Conservation (phyloP, 2,797 vertebrate species). For the Momotus momota region DNA sequence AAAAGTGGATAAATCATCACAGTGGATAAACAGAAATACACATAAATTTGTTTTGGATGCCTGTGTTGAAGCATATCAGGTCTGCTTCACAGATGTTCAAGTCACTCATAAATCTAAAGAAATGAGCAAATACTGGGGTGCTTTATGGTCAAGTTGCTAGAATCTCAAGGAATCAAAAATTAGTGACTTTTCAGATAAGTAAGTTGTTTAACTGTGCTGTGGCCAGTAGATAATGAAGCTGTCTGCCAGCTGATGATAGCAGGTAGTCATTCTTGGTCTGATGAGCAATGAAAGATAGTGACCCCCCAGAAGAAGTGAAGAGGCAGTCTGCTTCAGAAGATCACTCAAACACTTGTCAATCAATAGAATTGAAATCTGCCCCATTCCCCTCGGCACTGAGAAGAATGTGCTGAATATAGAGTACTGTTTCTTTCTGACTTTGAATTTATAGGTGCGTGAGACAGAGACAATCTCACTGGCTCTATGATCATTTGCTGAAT, state of each 20-base stretch:
- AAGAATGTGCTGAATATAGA: not conserved
- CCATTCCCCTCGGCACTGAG: not conserved
- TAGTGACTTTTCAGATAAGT: not conserved
- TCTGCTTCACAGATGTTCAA: not conserved
- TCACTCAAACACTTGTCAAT: not conserved
- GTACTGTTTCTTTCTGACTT: not conserved
- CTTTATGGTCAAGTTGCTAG: not conserved
- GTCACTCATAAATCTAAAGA: not conserved
- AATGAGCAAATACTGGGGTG: fast-evolving
- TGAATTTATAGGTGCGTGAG: not conserved
- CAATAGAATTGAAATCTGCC: not conserved
- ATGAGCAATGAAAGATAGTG: not conserved
- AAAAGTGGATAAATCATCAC: not conserved
- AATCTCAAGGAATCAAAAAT: not conserved
- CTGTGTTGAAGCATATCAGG: not conserved
- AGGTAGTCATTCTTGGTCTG: not conserved
- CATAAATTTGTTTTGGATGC: not conserved
- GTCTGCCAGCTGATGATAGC: not conserved
- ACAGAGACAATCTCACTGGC: not conserved
- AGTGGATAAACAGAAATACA: too few relatives aligned
- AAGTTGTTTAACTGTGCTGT: not conserved
- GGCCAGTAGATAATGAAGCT: not conserved
- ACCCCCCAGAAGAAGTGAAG: not conserved
- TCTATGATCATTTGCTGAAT: not conserved
- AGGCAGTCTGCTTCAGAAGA: not conserved